Evolutionary conservation across 2,888 invertebrate species (phyloP).

Genomic region (Chaitophorus viminalis): DNA sequence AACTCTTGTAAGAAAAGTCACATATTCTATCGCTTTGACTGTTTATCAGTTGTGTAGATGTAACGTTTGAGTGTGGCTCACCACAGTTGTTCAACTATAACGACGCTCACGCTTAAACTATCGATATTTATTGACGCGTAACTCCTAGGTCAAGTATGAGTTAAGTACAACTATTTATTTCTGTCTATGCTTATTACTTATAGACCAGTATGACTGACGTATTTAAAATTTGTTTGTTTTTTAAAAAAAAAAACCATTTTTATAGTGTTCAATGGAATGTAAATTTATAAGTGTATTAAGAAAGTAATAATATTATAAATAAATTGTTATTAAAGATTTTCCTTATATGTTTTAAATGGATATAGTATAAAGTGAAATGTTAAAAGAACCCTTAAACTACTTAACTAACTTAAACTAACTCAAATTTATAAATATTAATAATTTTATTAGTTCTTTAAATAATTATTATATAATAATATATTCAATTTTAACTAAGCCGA

Average conservation of each 20-base stretch:
- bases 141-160: conserved; percentile 38
- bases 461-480: too few relatives aligned
- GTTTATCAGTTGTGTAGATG: not conserved
- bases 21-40: not conserved
- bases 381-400: too few relatives aligned
- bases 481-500: too few relatives aligned
- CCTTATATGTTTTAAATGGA: too few relatives aligned
- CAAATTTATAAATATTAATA: too few relatives aligned
- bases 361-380: too few relatives aligned
- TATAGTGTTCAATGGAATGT: not conserved
- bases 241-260: not conserved
- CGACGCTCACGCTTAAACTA: not conserved
- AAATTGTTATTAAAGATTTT: too few relatives aligned
- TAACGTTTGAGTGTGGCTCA: not conserved
- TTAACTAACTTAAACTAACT: too few relatives aligned
- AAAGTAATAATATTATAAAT: too few relatives aligned
- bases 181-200: not conserved
- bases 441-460: too few relatives aligned
- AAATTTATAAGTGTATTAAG: too few relatives aligned
- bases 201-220: not conserved
- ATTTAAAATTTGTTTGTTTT: not conserved
- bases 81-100: conserved; percentile 25
- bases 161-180: conserved; percentile 13
- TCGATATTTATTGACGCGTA: not conserved
- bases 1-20: not conserved